Evolutionary conservation across 1,140 invertebrate species (phyloP), one percentile per base, ranked within the genome.

Genomic region (Myzus persicae): DNA sequence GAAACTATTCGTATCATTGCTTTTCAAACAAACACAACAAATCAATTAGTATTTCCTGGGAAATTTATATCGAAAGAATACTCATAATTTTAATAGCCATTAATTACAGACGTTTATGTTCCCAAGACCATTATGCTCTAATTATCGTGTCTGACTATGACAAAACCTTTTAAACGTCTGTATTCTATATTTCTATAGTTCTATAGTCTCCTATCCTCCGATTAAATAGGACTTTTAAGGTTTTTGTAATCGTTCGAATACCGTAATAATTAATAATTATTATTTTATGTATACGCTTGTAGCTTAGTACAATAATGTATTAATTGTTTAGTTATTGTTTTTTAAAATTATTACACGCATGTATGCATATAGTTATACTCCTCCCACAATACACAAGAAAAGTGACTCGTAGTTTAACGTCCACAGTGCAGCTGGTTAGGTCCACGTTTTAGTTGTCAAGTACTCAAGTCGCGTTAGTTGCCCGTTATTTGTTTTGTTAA

Each of bases 21-120:
- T 54, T 54, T 54, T 54, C 11, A 90, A 88, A 88, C 7, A n/a
- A n/a, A 48, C 44, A 90, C 40, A 59, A 90, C 31, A 90, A 90
- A 90, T 90, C 88, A 90, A 90, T 90, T 59, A 90, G 88, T 90
- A 90, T 90, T 90, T 48, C 48, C 48, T 90, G 88, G 38, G 88
- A 90, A 90, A 90, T 54, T 11, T 40, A 31, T 40, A 90, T 90
- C 48, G 88, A 90, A 54, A 51, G 36, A 89, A 89, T 76, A 76
- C 87, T 9, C 9, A n/a, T 36, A 31, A 59, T 59, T 90, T 26
- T 54, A 59, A 90, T 90, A 90, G 36, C 26, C 36, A 51, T 54
- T 36, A 90, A 90, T 90, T 90, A 59, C 3, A 90, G 9, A 22
- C 88, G 9, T n/a, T 40, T 40, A 59, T 90, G 51, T 90, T 90